phyloP scores from a whole-genome alignment of 2,888 invertebrate genomes.

The Cataglyphis albicans region DNA sequence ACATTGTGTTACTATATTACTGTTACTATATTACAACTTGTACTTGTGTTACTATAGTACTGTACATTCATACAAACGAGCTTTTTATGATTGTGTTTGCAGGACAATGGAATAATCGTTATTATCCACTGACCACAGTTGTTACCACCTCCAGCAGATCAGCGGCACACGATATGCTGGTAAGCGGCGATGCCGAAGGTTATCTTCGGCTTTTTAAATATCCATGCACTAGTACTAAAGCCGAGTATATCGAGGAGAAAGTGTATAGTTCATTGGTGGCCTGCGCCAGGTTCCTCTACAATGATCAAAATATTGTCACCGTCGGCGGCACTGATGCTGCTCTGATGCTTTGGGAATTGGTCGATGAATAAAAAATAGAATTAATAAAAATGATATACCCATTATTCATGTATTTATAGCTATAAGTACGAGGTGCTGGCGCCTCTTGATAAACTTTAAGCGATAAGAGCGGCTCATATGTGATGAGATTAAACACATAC shows the following conservation, averaged over 20 bases:
- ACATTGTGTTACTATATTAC: neutral
- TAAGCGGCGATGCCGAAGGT: slow-evolving; percentile 96
- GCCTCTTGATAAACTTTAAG: slow-evolving; percentile 69
- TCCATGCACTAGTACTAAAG: slow-evolving; percentile 94
- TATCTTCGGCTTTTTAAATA: slow-evolving; percentile 94
- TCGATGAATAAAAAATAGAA: slow-evolving; percentile 89
- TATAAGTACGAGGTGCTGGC: slow-evolving; percentile 70
- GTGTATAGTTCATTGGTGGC: slow-evolving; percentile 94
- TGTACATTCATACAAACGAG: neutral
- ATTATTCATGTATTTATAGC: slow-evolving; percentile 35
- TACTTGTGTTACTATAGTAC: neutral
- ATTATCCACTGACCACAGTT: slow-evolving; percentile 94
- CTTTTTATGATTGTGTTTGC: slow-evolving; percentile 38
- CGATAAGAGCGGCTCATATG: slow-evolving; percentile 19
- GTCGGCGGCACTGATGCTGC: slow-evolving; percentile 96
- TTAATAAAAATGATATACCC: neutral
- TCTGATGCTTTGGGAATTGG: slow-evolving; percentile 96
- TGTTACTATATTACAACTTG: neutral
- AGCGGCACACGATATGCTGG: slow-evolving; percentile 93
- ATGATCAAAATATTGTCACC: slow-evolving; percentile 94
- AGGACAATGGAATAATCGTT: slow-evolving; percentile 96
- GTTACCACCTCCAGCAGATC: slow-evolving; percentile 94
- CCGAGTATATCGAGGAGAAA: slow-evolving; percentile 95
- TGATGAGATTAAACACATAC: neutral
- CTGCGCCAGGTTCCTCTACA: slow-evolving; percentile 93